Conservation (phyloP, 2,113 vertebrate genomes). For the Capra hircus region DNA sequence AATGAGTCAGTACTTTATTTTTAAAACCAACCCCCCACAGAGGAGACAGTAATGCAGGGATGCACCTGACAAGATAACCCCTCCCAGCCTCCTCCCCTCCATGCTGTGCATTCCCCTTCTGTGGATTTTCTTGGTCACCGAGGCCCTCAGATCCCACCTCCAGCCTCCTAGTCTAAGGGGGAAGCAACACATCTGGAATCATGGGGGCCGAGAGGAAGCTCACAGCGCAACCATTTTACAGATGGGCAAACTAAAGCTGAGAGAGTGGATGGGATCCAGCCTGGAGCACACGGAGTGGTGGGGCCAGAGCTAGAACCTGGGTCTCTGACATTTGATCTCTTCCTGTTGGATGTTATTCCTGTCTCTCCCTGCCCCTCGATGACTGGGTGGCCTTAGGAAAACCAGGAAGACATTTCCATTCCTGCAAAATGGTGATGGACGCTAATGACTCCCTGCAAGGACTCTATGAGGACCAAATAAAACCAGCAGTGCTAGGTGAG, state of each 20-base stretch:
- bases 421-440: not conserved
- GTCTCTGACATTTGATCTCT: not conserved
- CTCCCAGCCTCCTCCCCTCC: not conserved
- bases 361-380: not conserved
- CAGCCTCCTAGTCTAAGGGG: not conserved
- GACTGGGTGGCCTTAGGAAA: not conserved
- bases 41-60: not conserved
- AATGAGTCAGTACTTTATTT: conserved; percentile 43
- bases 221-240: not conserved
- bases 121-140: not conserved
- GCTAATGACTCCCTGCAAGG: not conserved
- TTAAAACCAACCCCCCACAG: not conserved
- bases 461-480: not conserved
- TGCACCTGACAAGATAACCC: not conserved
- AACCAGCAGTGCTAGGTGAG: not conserved
- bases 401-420: not conserved
- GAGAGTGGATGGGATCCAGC: no score
- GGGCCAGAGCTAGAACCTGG: not conserved
- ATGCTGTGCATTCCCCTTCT: not conserved
- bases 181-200: not conserved
- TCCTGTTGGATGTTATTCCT: not conserved
- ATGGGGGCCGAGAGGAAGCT: not conserved
- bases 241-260: not conserved
- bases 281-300: not conserved
- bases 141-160: not conserved